Evolutionary conservation across 2,888 invertebrate species (phyloP), one percentile per base, ranked within the genome.

Genomic region (Stramonita haemastoma): DNA sequence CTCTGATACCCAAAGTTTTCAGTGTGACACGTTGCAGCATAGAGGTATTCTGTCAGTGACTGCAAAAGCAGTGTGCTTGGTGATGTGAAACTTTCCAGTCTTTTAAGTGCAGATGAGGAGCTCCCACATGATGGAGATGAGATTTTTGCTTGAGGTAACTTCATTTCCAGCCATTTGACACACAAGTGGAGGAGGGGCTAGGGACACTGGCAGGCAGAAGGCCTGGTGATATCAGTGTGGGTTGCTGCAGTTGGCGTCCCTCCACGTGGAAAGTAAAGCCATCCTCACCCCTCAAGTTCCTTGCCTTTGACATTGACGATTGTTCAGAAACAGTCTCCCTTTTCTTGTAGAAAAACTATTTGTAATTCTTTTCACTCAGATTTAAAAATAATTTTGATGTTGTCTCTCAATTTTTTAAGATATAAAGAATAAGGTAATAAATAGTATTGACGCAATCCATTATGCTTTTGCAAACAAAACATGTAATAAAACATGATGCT

Each of bases 101-200:
- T 19, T 46, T 83, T 83, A 36, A 6, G 26, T 32, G 32, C 32
- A 15, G 17, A 73, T 32, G 77, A 83, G 81, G 19, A 36, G 36
- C 26, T 46, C 81, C 36, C 81, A 11, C 81, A 36, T 83, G 36
- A 46, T 46, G 36, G 46, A 46, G 81, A 46, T 83, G 36, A 83
- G 81, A 36, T 46, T 83, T 83, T 83, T 36, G 81, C 81, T 36
- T 83, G 22, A 83, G 36, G 81, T 13, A 83, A 46, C 81, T 83
- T 83, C 46, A 83, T 83, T 36, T 83, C 81, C 36, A 36, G 81
- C 46, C 81, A 83, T 83, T 83, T 83, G 46, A 83, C 36, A 46
- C 26, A 36, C 46, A 36, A 83, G 11, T 36, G 81, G 46, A 46
- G 36, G 26, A 46, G 8, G 46, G 81, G 46, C 8, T 46, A 36